Evolutionary conservation across 1,140 invertebrate species (phyloP).

Genomic region (Archegozetes longisetosus): DNA sequence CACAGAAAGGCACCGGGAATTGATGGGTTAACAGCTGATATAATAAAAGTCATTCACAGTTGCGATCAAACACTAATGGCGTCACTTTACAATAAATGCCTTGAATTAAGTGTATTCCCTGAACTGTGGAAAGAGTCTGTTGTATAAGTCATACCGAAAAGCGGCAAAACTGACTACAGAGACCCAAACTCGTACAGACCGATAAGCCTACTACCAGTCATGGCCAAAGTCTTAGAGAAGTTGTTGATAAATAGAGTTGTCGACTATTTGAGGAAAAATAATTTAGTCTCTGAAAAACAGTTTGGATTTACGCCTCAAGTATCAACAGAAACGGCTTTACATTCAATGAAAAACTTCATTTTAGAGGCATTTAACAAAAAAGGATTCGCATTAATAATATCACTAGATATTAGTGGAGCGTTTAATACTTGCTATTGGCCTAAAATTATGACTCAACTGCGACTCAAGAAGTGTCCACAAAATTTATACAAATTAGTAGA

Average conservation of each 20-base stretch:
- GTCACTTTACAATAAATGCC: not conserved
- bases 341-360: not conserved
- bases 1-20: no score
- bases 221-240: not conserved
- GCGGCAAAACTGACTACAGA: not conserved
- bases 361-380: not conserved
- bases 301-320: not conserved
- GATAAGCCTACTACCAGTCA: not conserved
- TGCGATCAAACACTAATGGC: no score
- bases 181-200: not conserved
- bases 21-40: no score
- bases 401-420: not conserved
- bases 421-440: not conserved
- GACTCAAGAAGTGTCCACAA: not conserved
- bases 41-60: no score
- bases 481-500: not conserved
- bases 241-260: not conserved
- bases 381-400: not conserved
- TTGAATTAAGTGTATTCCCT: not conserved
- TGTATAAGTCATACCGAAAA: not conserved
- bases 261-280: not conserved
- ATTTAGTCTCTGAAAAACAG: not conserved
- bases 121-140: not conserved
- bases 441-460: not conserved
- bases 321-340: not conserved